Percentiles rank a stretch among this genome's conserved stretches.
These are phyloP conservation scores for Habrosyne pyritoides DNA, from an alignment of 2,888 invertebrate genomes.

Conservation along the genomic window DNA sequence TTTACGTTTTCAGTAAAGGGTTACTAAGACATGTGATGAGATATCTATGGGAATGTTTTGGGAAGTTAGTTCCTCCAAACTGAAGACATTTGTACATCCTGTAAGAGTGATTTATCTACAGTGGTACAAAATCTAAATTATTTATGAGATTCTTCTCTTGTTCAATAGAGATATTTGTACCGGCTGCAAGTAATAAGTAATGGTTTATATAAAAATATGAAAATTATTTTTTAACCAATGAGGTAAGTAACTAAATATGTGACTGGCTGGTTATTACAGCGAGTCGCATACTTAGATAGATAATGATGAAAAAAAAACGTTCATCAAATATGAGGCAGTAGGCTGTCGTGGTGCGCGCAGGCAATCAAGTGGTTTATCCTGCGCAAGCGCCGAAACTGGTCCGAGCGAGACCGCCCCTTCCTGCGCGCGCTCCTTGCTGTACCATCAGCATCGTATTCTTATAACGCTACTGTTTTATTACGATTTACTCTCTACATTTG, in stretches of 20 bases:
- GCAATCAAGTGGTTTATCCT: constrained; percentile 16
- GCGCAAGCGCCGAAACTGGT: constrained; percentile 57
- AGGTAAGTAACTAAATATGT: too few species aligned
- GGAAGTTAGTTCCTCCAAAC: not conserved
- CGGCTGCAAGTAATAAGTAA: too few species aligned
- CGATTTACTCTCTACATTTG: not conserved
- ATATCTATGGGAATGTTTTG: constrained; percentile 2
- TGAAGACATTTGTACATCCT: not conserved
- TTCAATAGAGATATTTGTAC: too few species aligned
- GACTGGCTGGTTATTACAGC: too few species aligned
- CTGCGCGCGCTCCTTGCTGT: constrained; percentile 51
- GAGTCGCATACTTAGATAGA: not conserved
- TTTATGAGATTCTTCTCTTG: too few species aligned
- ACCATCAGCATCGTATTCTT: constrained; percentile 36
- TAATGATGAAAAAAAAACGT: constrained; percentile 4
- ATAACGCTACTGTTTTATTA: not conserved
- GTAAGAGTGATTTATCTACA: not conserved
- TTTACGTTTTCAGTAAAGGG: not conserved
- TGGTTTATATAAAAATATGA: too few species aligned
- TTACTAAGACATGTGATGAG: not conserved
- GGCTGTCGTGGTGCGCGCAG: constrained; percentile 43
- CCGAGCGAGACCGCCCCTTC: constrained; percentile 74
- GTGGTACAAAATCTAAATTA: not conserved
- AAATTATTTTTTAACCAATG: too few species aligned
- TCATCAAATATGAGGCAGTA: constrained; percentile 18